Base-by-base conservation (phyloP, 2,888 invertebrate species). In the Endotricha flammealis region DNA sequence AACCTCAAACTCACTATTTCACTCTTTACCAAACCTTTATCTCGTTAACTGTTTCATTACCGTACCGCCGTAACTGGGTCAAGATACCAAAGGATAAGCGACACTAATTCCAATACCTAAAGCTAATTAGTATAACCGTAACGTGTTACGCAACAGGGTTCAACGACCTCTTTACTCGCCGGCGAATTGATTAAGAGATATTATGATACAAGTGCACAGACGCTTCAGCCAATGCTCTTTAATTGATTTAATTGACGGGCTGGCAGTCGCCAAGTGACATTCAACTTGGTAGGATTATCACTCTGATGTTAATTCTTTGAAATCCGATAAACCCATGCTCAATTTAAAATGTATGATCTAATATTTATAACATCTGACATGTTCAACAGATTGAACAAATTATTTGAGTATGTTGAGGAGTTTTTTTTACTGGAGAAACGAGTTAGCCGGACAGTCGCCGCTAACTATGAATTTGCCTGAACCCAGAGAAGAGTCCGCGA, bases 181-280 rank as follows among this genome's bases (percentile, higher is more conserved):
- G 78, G 69, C 74, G 68, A 77, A 76, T 78, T 78, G 77, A 82
- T 80, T 74, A 72, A 71, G 60, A 59, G 69, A 69, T 77, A 73
- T 76, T 73, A 73, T 69, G 69, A 73, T 76, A 68, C 60, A 54
- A 64, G 50, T 56, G 53, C 61, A 64, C 72, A 66, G 71, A 69
- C 69, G 65, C 57, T 54, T 56, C 47, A 57, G 62, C 55, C 70
- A 66, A 75, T 74, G 76, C 69, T 67, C 64, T 77, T 68, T 79
- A 76, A 83, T 80, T 79, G 79, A 54, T 64, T 72, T 77, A 76
- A 82, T 81, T 76, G 67, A 56, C 60, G 38, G 30, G 24, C 32
- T 36, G 12, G 11, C 10, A 16, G 12, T 25, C 16, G 12, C 13
- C 11, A n/a, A 7, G 10, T 12, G 22, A 28, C 37, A 32, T 27